Evolutionary conservation across 2,888 invertebrate species (phyloP).

Genomic region (Crioceris asparagi): DNA sequence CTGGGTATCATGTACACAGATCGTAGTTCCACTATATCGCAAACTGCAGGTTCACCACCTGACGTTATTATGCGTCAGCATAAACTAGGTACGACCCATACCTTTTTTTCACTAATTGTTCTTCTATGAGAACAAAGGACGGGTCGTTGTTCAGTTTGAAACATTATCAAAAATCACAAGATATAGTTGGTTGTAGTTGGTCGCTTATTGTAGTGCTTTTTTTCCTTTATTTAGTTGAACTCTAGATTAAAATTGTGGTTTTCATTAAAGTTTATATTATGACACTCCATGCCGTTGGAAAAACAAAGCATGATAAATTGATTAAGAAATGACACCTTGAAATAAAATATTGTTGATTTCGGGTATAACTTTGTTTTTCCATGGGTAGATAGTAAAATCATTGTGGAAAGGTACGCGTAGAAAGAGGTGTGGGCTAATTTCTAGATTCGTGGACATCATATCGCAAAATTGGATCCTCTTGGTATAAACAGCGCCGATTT

Average conservation of each 20-base stretch:
- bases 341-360: not conserved
- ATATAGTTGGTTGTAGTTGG: slow-evolving; percentile 4
- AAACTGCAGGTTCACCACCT: slow-evolving; percentile 45
- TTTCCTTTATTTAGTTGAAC: not conserved
- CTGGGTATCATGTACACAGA: slow-evolving; percentile 74
- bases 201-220: slow-evolving; percentile 3
- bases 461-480: slow-evolving; percentile 96
- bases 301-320: too few species aligned
- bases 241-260: too few species aligned
- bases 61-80: slow-evolving; percentile 54
- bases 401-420: slow-evolving; percentile 7
- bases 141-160: slow-evolving; percentile 32
- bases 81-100: slow-evolving; percentile 47
- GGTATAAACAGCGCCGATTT: slow-evolving; percentile 85
- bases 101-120: not conserved
- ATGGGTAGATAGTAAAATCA: not conserved
- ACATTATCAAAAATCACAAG: too few species aligned
- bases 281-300: too few species aligned
- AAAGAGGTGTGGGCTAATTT: slow-evolving; percentile 32
- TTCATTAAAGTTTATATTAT: too few species aligned
- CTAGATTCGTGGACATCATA: slow-evolving; percentile 97
- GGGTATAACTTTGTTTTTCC: not conserved
- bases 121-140: not conserved
- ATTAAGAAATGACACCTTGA: too few species aligned
- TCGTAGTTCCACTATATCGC: slow-evolving; percentile 34